Evolutionary conservation across 2,113 vertebrate species (phyloP), one percentile per base, ranked within the genome.

Genomic region (Scalopus aquaticus): DNA sequence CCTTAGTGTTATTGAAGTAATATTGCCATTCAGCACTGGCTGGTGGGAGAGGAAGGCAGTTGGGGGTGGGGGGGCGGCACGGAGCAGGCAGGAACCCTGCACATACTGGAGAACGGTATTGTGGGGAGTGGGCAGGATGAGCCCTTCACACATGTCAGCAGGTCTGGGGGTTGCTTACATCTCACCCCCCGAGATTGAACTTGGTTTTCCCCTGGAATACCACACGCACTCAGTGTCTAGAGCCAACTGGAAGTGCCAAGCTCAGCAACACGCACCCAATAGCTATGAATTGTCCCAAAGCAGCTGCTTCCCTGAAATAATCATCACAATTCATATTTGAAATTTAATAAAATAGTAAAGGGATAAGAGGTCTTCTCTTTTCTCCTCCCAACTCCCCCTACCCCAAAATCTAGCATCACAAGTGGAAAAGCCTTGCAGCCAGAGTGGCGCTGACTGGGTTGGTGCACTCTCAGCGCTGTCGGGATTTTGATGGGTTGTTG

Each of bases 41-140:
- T 49, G 60, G 46, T 35, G 42, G 69, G 69, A 88, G 69, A 86
- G 96, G 97, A 91, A 95, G n/a, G n/a, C n/a, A n/a, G 81, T 12
- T 1, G 30, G 79, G 74, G 78, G 44, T 28, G 2, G 8, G 12
- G 20, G 13, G n/a, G 42, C 60, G 74, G 64, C 35, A 2, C 9
- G 6, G 79, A 49, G 16, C 9, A 4, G 78, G 64, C 28, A 8
- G 37, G 80, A 83, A 51, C 51, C 51, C 35, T 32, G 82, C 56
- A n/a, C 37, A 12, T 16, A 44, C 30, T 65, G 1, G 69, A 49
- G 62, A 20, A 35, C 0, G 6, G 9, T 9, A 11, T 37, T n/a
- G 11, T 19, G 7, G 44, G 13, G 13, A 60, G 4, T 2, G 24
- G 30, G 7, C 32, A 1, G 5, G 13, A 20, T 8, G 3, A 56